Conservation (phyloP, 2,113 vertebrate genomes). For the Carassius carassius region DNA sequence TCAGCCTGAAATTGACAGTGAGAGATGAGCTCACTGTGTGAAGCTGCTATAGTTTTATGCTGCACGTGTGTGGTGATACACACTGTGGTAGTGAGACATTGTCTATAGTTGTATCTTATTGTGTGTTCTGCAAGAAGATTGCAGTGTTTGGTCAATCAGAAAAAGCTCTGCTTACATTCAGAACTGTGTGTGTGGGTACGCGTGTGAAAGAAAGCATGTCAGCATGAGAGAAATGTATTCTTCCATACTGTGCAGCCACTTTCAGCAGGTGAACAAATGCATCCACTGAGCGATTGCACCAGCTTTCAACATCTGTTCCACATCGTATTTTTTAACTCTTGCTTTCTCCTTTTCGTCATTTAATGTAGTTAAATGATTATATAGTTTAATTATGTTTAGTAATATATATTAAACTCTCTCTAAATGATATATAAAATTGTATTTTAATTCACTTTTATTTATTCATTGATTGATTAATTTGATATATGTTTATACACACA, state of each 20-base stretch:
- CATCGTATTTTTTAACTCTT: no score
- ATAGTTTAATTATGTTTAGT: no score
- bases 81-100: not conserved
- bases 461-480: no score
- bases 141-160: not conserved
- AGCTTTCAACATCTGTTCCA: not conserved
- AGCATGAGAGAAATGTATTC: conserved; percentile 9
- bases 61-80: not conserved
- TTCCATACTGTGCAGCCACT: not conserved
- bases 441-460: no score
- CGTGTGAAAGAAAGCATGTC: not conserved
- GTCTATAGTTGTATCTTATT: not conserved
- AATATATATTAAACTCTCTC: no score
- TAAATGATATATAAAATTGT: no score
- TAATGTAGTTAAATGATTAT: not conserved
- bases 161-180: not conserved
- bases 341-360: not conserved
- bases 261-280: conserved; percentile 35
- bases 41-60: not conserved
- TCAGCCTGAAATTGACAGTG: conserved; percentile 23
- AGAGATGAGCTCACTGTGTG: conserved; percentile 13
- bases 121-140: not conserved
- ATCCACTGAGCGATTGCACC: not conserved
- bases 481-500: no score
- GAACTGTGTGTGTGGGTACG: not conserved